These are phyloP conservation scores for Xiphydria camelus DNA, from an alignment of 2,888 invertebrate genomes.

Conservation along the genomic window DNA sequence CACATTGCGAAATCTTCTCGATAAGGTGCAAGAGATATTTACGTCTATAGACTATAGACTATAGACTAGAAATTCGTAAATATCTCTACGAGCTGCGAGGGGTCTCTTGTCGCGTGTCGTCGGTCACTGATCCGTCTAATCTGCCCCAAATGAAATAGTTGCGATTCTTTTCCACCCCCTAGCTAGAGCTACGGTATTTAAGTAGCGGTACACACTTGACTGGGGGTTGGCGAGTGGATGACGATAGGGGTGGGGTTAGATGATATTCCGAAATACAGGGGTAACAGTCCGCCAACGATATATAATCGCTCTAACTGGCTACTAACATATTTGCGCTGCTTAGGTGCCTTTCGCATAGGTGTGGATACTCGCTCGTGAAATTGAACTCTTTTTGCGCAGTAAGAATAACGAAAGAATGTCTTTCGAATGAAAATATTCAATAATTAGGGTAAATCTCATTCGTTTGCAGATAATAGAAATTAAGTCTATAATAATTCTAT, in stretches of 20 bases:
- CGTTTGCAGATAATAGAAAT: no score
- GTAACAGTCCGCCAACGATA: conserved; percentile 21
- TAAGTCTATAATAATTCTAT: no score
- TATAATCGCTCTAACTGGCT: conserved; percentile 32
- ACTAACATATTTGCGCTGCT: conserved; percentile 29
- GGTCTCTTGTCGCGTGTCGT: conserved; percentile 14
- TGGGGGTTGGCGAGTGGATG: conserved; percentile 20
- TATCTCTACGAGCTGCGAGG: neutral
- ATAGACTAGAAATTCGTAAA: no score
- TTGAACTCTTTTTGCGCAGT: conserved; percentile 11
- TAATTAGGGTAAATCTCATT: neutral
- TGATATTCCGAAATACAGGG: conserved; percentile 23
- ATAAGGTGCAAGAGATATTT: no score
- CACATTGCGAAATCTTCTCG: no score
- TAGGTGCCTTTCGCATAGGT: conserved; percentile 18
- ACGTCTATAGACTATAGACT: conserved; percentile 6
- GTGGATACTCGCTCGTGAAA: conserved; percentile 8
- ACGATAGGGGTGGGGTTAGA: conserved; percentile 24
- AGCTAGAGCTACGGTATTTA: conserved; percentile 30
- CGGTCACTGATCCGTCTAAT: conserved; percentile 56
- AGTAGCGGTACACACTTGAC: conserved; percentile 44
- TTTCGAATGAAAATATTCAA: neutral
- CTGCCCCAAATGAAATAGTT: conserved; percentile 58
- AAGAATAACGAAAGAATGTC: no score
- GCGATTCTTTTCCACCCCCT: conserved; percentile 45